These are phyloP conservation scores for Alloscopus bannaensis DNA, from an alignment of 2,888 invertebrate genomes.

Conservation along the genomic window DNA sequence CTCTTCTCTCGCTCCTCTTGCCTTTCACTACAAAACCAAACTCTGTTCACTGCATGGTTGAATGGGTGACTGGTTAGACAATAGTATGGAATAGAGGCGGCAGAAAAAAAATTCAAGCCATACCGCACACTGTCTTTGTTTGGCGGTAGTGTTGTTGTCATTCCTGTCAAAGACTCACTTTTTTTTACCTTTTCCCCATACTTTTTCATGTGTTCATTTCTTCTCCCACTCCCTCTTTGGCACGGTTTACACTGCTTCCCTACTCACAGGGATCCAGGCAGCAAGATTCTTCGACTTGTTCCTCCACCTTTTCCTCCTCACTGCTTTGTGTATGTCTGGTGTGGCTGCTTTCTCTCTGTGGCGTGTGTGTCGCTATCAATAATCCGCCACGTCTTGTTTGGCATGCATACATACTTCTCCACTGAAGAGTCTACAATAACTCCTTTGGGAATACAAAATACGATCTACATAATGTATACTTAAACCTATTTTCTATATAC, in stretches of 20 bases:
- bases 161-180: slow-evolving; percentile 10
- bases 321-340: no score
- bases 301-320: neutral
- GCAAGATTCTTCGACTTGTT: slow-evolving; percentile 11
- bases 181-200: neutral
- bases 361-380: slow-evolving; percentile 46
- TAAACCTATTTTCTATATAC: neutral
- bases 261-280: slow-evolving; percentile 4
- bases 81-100: neutral
- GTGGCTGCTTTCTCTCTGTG: slow-evolving; percentile 1
- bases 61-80: slow-evolving; percentile 2
- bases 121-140: slow-evolving; percentile 2
- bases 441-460: slow-evolving; percentile 54
- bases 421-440: slow-evolving; percentile 46
- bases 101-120: slow-evolving; percentile 3
- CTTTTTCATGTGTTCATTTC: slow-evolving; percentile 1
- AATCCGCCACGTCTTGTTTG: slow-evolving; percentile 47
- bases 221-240: neutral
- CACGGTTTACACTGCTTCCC: slow-evolving; percentile 12
- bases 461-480: neutral
- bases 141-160: neutral
- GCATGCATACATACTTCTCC: slow-evolving; percentile 44
- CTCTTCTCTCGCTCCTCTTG: neutral
- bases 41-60: neutral
- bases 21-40: neutral